A percentile compares a stretch with the other conserved stretches of the same genome.
These are phyloP conservation scores for Trachelus stipa DNA, from an alignment of 2,888 invertebrate species.

Conservation along the genomic window DNA sequence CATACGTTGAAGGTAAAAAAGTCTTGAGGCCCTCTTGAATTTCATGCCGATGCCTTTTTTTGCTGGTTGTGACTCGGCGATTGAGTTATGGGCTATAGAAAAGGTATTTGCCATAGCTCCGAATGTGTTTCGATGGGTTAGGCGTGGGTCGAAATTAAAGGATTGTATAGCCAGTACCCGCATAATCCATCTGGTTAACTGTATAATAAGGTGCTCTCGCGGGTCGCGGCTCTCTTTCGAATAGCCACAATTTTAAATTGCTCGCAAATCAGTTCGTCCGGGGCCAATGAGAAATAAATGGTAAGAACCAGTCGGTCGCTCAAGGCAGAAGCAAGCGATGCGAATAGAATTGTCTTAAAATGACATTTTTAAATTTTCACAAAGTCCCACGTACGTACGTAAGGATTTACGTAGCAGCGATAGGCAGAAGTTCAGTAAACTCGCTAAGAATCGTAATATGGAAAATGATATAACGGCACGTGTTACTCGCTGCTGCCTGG, in stretches of 20 bases:
- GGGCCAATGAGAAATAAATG: neutral
- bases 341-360: neutral
- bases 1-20: neutral
- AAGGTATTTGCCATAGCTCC: neutral
- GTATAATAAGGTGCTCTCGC: constrained; percentile 13
- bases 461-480: neutral
- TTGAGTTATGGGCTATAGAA: neutral
- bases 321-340: neutral
- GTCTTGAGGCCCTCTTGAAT: neutral
- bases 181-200: constrained; percentile 21
- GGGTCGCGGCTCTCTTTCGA: neutral
- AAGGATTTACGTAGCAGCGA: neutral
- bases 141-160: constrained; percentile 22
- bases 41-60: neutral
- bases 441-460: neutral
- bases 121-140: neutral
- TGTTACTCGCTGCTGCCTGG: neutral
- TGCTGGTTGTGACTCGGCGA: neutral
- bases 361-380: neutral
- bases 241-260: neutral
- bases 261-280: neutral
- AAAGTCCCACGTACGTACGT: neutral
- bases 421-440: neutral
- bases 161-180: constrained; percentile 20
- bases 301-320: neutral